Conservation (phyloP, 2,797 vertebrate genomes). For the Pseudomugil tenellus region DNA sequence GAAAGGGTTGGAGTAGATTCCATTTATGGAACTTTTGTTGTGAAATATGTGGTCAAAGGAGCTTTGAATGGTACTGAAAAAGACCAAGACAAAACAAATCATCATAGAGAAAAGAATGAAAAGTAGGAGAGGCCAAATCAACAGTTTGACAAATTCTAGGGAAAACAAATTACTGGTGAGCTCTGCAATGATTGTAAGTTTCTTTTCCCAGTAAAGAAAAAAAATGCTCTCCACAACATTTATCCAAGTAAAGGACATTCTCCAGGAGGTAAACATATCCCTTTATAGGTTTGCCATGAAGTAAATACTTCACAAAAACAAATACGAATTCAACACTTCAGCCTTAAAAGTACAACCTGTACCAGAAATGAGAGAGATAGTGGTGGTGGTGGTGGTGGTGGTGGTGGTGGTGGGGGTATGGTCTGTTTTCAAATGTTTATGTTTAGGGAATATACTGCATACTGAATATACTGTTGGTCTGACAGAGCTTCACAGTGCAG, state of each 20-base stretch:
- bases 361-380: too few relatives aligned
- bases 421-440: too few relatives aligned
- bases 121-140: not conserved
- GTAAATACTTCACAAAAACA: not conserved
- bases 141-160: not conserved
- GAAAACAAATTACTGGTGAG: not conserved
- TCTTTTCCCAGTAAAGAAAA: not conserved
- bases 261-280: not conserved
- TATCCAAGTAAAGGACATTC: too few relatives aligned
- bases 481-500: not conserved
- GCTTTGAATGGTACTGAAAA: not conserved
- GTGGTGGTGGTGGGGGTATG: too few relatives aligned
- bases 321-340: not conserved
- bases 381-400: too few relatives aligned
- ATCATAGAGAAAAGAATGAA: not conserved
- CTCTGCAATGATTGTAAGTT: not conserved
- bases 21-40: not conserved
- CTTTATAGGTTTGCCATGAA: not conserved
- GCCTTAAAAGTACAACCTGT: not conserved
- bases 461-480: not conserved
- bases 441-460: not conserved
- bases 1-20: not conserved
- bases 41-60: not conserved
- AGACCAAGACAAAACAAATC: not conserved
- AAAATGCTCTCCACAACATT: not conserved